These are phyloP conservation scores for Anolis carolinensis DNA, from an alignment of 2,113 vertebrate genomes.

Conservation along the genomic window DNA sequence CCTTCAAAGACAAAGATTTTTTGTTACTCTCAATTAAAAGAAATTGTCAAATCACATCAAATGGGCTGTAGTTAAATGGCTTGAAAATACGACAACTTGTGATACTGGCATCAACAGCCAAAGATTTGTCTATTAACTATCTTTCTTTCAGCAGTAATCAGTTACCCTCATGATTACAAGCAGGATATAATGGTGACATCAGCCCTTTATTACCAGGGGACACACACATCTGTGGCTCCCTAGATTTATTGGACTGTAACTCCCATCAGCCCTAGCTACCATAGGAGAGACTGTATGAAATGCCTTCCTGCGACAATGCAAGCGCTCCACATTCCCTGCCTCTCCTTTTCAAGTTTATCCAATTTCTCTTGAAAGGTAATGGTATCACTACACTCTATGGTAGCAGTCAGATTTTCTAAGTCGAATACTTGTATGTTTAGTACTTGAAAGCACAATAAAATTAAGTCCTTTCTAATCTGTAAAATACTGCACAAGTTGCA, in stretches of 20 bases:
- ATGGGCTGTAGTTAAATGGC: background rate
- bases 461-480: too few relatives aligned
- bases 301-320: background rate
- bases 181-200: background rate
- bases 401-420: background rate
- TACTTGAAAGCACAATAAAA: background rate
- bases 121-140: background rate
- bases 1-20: conserved; percentile 74
- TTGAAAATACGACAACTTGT: conserved; percentile 4
- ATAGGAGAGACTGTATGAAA: background rate
- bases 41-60: background rate
- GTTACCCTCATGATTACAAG: background rate
- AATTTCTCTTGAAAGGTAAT: background rate
- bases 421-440: background rate
- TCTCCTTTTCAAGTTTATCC: background rate
- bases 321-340: background rate
- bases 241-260: background rate
- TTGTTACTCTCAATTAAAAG: conserved; percentile 37
- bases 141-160: background rate
- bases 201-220: background rate
- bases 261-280: background rate
- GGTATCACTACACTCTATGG: background rate
- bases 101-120: background rate
- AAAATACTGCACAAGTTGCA: background rate
- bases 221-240: background rate